phyloP scores from a whole-genome alignment of 2,888 invertebrate species.

The Tholera decimalis region DNA sequence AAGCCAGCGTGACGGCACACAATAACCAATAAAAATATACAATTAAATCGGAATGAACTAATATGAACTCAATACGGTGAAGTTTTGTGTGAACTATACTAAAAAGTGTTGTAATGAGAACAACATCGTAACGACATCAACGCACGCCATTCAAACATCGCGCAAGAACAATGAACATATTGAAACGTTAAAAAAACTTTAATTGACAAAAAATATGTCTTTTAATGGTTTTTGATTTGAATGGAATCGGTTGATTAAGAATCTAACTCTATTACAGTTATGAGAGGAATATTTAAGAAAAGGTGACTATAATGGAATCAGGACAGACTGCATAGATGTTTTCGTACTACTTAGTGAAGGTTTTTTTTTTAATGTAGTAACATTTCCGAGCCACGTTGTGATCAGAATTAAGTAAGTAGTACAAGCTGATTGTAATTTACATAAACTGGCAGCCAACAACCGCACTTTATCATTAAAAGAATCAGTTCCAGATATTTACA shows the following conservation, averaged over 20 bases:
- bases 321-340: not conserved
- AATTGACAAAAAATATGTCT: slow-evolving; percentile 62
- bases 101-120: slow-evolving; percentile 73
- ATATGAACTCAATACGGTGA: slow-evolving; percentile 60
- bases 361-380: not conserved
- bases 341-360: not conserved
- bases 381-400: slow-evolving; percentile 4
- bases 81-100: slow-evolving; percentile 76
- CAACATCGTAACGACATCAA: slow-evolving; percentile 59
- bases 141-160: slow-evolving; percentile 67
- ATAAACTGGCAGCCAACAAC: slow-evolving; percentile 33
- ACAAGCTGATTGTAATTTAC: slow-evolving; percentile 40
- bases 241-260: slow-evolving; percentile 40
- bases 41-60: slow-evolving; percentile 58
- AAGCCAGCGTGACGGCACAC: slow-evolving; percentile 59
- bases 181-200: slow-evolving; percentile 62
- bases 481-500: slow-evolving; percentile 41
- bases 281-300: not conserved
- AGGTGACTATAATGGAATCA: not conserved
- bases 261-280: not conserved
- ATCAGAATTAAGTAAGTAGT: slow-evolving; percentile 27
- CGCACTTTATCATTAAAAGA: slow-evolving; percentile 34
- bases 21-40: slow-evolving; percentile 62
- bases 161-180: slow-evolving; percentile 69
- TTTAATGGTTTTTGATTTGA: slow-evolving; percentile 36